Evolutionary conservation across 2,888 invertebrate genomes (phyloP), one percentile per base, ranked within the genome.

Genomic region (Prosopocoilus inquinatus): DNA sequence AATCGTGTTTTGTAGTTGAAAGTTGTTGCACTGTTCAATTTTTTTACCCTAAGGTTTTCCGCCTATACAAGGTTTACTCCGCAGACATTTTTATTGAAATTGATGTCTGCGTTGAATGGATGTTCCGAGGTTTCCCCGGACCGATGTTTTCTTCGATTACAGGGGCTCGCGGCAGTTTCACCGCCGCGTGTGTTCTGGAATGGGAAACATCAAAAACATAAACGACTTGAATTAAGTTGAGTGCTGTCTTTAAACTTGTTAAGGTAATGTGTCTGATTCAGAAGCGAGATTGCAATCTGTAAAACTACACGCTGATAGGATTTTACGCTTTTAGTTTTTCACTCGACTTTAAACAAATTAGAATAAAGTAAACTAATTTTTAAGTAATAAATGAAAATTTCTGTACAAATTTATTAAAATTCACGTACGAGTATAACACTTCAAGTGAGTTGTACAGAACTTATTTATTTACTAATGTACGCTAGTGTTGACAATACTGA

Each of bases 21-120:
- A 49, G 39, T 32, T 46, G 46, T 46, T 35, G 47, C 47, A 9
- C n/a, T 35, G 32, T n/a, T 34, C 12, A 9, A 13, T 47, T 34
- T 47, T 47, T 15, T 16, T 47, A 41, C 44, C 34, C 12, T n/a
- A 15, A 33, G 12, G 66, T 64, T 66, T 62, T 64, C 64, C 64
- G 63, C 60, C 65, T 64, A 62, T 62, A 56, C 57, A 50, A 58
- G 64, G 69, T 66, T 68, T 68, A 69, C 64, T 46, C 65, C 65
- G 67, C 66, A 67, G 71, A 69, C 71, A 68, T 70, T 71, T 72
- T 72, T 72, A 73, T 73, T 72, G 70, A 72, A 73, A 73, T 73
- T 72, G 71, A 73, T 72, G 73, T 69, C 71, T 71, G 69, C 62
- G 62, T 65, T 65, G 69, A 72, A 72, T 70, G 69, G 71, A 70